Evolutionary conservation across 2,113 vertebrate species (phyloP).

Genomic region (Zapus hudsonius): DNA sequence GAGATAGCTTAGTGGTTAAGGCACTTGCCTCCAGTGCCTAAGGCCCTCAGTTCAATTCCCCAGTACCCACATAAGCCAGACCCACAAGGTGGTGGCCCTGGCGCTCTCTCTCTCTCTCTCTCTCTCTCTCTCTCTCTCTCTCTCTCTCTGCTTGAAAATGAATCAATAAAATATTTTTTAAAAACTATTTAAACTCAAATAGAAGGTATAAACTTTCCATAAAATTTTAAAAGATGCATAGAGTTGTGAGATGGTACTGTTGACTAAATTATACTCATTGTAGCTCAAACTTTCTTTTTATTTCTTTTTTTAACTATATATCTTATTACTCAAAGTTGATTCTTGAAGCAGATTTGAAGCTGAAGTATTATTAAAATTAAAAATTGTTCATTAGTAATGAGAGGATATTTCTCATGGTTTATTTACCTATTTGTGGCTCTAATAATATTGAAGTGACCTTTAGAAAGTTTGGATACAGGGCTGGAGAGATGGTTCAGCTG

Average conservation of each 20-base stretch:
- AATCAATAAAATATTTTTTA: no score
- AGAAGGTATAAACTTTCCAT: slow-evolving; percentile 57
- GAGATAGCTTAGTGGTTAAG: no score
- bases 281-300: background rate
- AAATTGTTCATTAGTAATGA: slow-evolving; percentile 44
- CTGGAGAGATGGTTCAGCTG: no score
- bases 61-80: no score
- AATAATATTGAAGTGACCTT: slow-evolving; percentile 26
- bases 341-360: background rate
- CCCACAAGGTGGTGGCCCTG: no score
- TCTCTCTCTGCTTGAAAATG: no score
- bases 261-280: slow-evolving; percentile 40
- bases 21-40: no score
- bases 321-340: background rate
- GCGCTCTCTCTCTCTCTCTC: no score
- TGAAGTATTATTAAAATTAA: slow-evolving; percentile 15
- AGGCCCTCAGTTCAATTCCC: no score
- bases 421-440: slow-evolving; percentile 12
- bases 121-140: no score
- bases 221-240: slow-evolving; percentile 32
- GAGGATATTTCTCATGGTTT: background rate
- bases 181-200: slow-evolving; percentile 53
- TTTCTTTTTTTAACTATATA: background rate
- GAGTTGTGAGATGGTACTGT: background rate
- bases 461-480: background rate